Conservation (phyloP, 92 coral and sea anemone species). For the Diadumene lineata region DNA sequence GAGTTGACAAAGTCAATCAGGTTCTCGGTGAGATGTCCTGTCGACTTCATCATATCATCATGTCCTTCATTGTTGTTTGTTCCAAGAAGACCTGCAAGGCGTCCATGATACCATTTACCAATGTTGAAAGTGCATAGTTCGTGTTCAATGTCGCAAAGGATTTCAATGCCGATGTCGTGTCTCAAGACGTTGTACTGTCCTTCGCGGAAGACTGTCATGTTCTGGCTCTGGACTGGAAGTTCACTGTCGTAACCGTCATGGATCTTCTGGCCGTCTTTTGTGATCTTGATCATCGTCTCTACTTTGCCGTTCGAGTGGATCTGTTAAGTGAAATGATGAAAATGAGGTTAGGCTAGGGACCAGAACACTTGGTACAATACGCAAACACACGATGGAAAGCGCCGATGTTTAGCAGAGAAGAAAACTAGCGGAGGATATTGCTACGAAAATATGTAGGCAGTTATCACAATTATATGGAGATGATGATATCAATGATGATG, state of each 20-base stretch:
- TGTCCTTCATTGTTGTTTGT: constrained; percentile 95
- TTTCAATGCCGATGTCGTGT: constrained; percentile 81
- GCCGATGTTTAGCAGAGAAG: no score
- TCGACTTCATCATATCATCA: constrained; percentile 75
- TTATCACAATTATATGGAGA: no score
- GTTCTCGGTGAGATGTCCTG: constrained; percentile 53
- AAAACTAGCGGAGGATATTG: no score
- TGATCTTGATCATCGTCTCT: constrained; percentile 80
- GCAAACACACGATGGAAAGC: no score
- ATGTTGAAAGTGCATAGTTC: constrained; percentile 91
- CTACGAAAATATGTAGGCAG: no score
- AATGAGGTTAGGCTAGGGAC: neutral
- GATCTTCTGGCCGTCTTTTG: constrained; percentile 63
- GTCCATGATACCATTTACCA: constrained; percentile 92
- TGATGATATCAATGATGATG: neutral
- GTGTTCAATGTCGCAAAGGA: constrained; percentile 87
- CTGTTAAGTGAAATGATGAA: constrained; percentile 5
- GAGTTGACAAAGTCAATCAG: constrained; percentile 87
- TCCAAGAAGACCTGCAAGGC: constrained; percentile 98
- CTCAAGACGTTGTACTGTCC: constrained; percentile 74
- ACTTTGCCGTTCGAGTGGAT: constrained; percentile 80
- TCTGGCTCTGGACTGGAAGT: constrained; percentile 80
- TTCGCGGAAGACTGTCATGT: constrained; percentile 79
- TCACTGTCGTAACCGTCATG: constrained; percentile 64
- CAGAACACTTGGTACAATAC: no score